These are phyloP conservation scores for Macroglossus sobrinus DNA, from an alignment of 2,113 vertebrate genomes.

Conservation along the genomic window DNA sequence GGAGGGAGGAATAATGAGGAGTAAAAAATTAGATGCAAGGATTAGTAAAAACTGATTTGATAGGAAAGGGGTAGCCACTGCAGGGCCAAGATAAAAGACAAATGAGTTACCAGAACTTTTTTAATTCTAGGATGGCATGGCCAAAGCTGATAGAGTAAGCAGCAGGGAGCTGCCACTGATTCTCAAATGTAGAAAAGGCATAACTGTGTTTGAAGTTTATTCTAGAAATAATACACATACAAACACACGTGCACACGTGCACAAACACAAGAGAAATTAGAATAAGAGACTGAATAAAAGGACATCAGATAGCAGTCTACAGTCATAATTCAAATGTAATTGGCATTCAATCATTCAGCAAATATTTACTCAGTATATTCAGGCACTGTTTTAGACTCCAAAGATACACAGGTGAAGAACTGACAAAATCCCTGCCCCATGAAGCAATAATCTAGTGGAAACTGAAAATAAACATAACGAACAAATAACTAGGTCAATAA, in stretches of 20 bases:
- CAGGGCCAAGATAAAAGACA: neutral
- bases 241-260: neutral
- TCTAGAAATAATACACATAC: neutral
- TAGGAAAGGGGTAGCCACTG: neutral
- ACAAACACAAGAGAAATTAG: neutral
- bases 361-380: neutral
- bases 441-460: neutral
- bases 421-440: neutral
- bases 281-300: neutral
- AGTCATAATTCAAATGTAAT: neutral
- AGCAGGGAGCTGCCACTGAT: neutral
- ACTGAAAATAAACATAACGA: neutral
- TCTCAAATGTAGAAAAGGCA: neutral
- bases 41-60: neutral
- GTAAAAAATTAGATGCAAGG: neutral
- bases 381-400: neutral
- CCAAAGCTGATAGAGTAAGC: neutral
- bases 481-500: neutral
- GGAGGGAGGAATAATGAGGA: neutral
- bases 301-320: neutral
- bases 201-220: neutral
- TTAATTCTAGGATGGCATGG: neutral
- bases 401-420: neutral
- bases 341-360: neutral
- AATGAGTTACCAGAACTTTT: neutral